These are phyloP conservation scores for Epiblema foenella DNA, from an alignment of 2,888 invertebrate genomes.

Conservation along the genomic window DNA sequence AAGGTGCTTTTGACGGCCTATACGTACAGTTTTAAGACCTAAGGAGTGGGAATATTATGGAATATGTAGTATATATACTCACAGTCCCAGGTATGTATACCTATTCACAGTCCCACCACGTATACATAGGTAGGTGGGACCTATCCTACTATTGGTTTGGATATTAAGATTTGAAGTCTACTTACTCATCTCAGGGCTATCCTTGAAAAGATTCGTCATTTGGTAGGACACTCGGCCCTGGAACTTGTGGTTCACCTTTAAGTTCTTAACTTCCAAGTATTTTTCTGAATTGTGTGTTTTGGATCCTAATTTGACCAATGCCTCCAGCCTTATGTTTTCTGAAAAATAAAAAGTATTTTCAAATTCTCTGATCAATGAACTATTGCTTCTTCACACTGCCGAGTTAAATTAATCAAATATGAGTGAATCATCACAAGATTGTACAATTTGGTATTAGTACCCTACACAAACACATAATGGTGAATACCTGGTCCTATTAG, in stretches of 20 bases:
- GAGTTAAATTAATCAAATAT: not conserved
- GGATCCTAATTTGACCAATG: conserved; percentile 53
- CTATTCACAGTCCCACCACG: too few relatives aligned
- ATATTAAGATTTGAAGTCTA: conserved; percentile 36
- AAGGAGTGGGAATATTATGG: too few relatives aligned
- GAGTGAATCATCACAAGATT: too few relatives aligned
- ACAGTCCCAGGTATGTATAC: too few relatives aligned
- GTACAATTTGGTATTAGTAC: too few relatives aligned
- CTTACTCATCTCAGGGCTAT: conserved; percentile 68
- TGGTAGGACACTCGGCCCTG: conserved; percentile 65
- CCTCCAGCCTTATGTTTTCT: conserved; percentile 62
- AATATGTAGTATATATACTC: too few relatives aligned
- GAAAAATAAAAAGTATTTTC: conserved; percentile 48
- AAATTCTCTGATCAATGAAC: not conserved
- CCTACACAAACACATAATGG: too few relatives aligned
- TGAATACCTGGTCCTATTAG: too few relatives aligned
- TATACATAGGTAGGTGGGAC: too few relatives aligned
- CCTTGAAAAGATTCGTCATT: conserved; percentile 66
- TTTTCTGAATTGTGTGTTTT: conserved; percentile 54
- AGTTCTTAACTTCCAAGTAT: conserved; percentile 57
- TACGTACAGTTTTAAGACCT: too few relatives aligned
- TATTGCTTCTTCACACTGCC: not conserved
- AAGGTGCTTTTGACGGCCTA: too few relatives aligned
- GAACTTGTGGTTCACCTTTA: conserved; percentile 57
- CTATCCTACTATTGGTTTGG: too few relatives aligned